Conservation (phyloP, 2,113 vertebrate genomes). For the Rhipidura dahli region DNA sequence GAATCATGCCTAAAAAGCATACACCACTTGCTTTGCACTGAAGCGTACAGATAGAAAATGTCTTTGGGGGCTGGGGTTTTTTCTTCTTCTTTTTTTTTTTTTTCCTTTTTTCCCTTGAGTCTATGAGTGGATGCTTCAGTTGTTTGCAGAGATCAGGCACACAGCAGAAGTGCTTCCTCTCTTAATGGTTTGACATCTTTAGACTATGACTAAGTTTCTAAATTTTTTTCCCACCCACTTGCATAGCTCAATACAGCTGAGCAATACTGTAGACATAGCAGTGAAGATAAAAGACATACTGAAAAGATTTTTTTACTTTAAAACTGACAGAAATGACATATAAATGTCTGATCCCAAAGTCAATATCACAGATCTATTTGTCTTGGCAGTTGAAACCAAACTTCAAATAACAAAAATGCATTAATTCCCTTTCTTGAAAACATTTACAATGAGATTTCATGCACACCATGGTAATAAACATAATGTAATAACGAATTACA, state of each 20-base stretch:
- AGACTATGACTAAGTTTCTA: slow-evolving; percentile 22
- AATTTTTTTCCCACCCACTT: slow-evolving; percentile 35
- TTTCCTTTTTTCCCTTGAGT: fast-evolving
- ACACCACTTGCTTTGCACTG: slow-evolving; percentile 23
- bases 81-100: no score
- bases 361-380: not conserved
- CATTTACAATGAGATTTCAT: not conserved
- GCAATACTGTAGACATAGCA: not conserved
- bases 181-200: slow-evolving; percentile 33
- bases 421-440: not conserved
- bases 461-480: not conserved
- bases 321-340: not conserved
- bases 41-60: slow-evolving; percentile 14
- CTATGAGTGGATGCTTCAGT: not conserved
- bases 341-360: not conserved
- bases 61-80: not conserved
- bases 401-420: not conserved
- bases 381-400: not conserved
- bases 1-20: slow-evolving; percentile 52
- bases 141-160: slow-evolving; percentile 35
- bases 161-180: slow-evolving; percentile 25
- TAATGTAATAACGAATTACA: not conserved
- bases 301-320: not conserved
- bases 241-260: slow-evolving; percentile 14
- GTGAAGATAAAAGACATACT: not conserved